A percentile compares a stretch with the other conserved stretches of the same genome.
These are phyloP conservation scores for Euwallacea fornicatus DNA, from an alignment of 1,140 invertebrate genomes.

Conservation along the genomic window DNA sequence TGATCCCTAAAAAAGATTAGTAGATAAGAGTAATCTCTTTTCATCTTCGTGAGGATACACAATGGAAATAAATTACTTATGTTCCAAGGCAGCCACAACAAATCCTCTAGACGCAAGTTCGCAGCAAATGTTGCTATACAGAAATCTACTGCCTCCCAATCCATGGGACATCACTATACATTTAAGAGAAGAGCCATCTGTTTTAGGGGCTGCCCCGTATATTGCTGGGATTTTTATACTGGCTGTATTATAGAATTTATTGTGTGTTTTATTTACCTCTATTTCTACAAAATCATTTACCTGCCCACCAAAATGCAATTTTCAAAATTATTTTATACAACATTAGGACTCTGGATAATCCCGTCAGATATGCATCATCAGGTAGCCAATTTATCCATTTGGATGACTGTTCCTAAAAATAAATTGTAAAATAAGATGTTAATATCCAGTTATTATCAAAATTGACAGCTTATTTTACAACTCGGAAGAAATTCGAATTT, in stretches of 20 bases:
- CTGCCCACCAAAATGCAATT: slow-evolving; percentile 54
- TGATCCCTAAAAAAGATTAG: slow-evolving; percentile 56
- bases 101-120: slow-evolving; percentile 69
- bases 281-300: slow-evolving; percentile 22
- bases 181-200: slow-evolving; percentile 55
- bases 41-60: neutral
- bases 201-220: slow-evolving; percentile 55
- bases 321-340: slow-evolving; percentile 56
- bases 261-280: neutral
- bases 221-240: slow-evolving; percentile 59
- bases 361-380: slow-evolving; percentile 59
- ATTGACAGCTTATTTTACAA: no score
- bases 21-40: neutral
- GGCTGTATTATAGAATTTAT: slow-evolving; percentile 42
- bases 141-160: slow-evolving; percentile 63
- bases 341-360: slow-evolving; percentile 58
- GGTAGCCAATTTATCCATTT: slow-evolving; percentile 63
- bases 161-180: slow-evolving; percentile 71
- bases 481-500: no score
- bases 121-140: slow-evolving; percentile 62
- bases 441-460: neutral
- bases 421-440: slow-evolving; percentile 1
- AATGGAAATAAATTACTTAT: slow-evolving; percentile 56
- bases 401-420: slow-evolving; percentile 32
- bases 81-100: slow-evolving; percentile 66